phyloP scores from a whole-genome alignment of 2,888 invertebrate genomes.

The Sesia bembeciformis region DNA sequence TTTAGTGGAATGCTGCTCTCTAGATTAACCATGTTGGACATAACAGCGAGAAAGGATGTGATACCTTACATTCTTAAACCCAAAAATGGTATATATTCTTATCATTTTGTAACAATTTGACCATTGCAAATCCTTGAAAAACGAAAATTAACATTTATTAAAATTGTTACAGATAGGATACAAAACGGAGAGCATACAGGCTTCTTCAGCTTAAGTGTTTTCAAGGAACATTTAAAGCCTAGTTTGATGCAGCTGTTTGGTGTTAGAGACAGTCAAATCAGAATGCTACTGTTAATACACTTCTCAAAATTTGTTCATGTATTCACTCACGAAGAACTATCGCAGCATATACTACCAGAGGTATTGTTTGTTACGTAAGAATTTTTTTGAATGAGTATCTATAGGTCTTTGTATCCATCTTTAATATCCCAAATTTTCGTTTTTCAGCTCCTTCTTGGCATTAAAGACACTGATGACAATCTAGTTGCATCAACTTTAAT shows the following conservation, averaged over 20 bases:
- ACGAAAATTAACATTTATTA: not conserved
- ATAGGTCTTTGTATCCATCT: not conserved
- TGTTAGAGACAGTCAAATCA: conserved; percentile 86
- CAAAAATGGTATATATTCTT: conserved; percentile 72
- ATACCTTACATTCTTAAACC: conserved; percentile 83
- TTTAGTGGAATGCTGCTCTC: conserved; percentile 85
- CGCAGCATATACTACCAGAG: conserved; percentile 87
- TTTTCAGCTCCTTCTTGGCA: conserved; percentile 84
- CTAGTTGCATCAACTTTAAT: conserved; percentile 87
- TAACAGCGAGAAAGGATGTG: conserved; percentile 82
- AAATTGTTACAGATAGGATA: conserved; percentile 39
- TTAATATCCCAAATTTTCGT: conserved; percentile 6
- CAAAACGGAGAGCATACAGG: conserved; percentile 64
- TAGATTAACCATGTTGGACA: conserved; percentile 88
- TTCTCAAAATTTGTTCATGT: conserved; percentile 84
- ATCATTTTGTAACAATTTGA: not conserved
- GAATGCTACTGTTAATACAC: conserved; percentile 84
- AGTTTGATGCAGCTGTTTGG: conserved; percentile 86
- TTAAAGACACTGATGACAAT: conserved; percentile 89
- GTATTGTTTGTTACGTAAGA: conserved; percentile 36
- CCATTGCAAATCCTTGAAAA: no score
- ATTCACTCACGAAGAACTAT: conserved; percentile 84
- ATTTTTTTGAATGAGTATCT: not conserved
- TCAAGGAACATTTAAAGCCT: conserved; percentile 83
- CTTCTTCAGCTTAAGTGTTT: conserved; percentile 80